Base-by-base conservation (phyloP, 2,797 vertebrate genomes). In the Morelia viridis region DNA sequence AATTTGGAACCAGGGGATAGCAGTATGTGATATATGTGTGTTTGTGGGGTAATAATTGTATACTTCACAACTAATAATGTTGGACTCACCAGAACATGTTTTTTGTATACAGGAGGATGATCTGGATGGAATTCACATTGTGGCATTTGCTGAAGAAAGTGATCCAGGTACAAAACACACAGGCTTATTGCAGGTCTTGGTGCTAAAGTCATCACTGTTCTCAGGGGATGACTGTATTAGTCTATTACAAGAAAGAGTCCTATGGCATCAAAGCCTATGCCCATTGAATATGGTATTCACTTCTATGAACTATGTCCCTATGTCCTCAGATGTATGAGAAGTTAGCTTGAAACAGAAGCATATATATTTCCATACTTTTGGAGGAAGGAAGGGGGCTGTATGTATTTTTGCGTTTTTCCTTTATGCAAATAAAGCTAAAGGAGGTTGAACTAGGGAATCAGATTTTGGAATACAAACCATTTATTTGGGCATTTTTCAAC, bases 131-230 rank as follows among this genome's bases (percentile, higher is more conserved):
- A 98, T 99, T 93, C 99, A 99, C 95, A 99, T 99, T 3, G 99
- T 99, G 91, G 99, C 99, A 60, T 99, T 99, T 64, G 99, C 99
- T 8, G 99, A 99, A 96, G 98, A 98, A 95, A 99, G 99, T 1
- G 99, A 99, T 91, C 99, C 99, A 93, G 99, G 99, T 99, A 97
- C 92, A 96, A 94, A 90, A 61, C 24, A 56, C 8, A 15, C 28
- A 31, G 62, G 35, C 56, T 41, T 35, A 61, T 56, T 64, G 41
- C 62, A 60, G n/a, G 12, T 9, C 46, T 88, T 46, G 26, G 1
- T 57, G 3, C n/a, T 68, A 71, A 68, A 85, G 12, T 35, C 19
- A 85, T 15, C 17, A 46, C 41, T 24, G 35, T 35, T 76, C 7
- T 76, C 35, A 76, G 35, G 35, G 35, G 35, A 76, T 76, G 35